phyloP scores from a whole-genome alignment of 1,140 invertebrate genomes.

The Phocides pigmalion region DNA sequence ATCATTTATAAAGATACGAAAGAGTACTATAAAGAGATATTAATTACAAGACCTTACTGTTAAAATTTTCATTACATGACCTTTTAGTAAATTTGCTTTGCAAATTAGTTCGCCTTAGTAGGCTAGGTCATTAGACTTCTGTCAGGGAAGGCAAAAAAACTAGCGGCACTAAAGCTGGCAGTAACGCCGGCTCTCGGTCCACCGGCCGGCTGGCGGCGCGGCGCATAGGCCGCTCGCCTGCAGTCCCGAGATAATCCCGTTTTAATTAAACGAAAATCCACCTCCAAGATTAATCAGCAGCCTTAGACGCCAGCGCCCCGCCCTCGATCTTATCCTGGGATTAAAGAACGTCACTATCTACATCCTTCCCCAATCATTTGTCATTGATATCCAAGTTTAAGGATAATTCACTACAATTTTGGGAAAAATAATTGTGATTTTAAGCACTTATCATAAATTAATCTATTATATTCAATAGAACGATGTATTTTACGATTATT shows the following conservation, averaged over 20 bases:
- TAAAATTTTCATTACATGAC: not conserved
- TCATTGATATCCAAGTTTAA: not conserved
- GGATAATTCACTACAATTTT: not conserved
- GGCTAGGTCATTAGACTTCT: conserved; percentile 35
- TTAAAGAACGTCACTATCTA: conserved; percentile 18
- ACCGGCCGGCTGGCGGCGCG: not conserved
- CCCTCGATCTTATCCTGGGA: conserved; percentile 10
- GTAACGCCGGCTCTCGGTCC: not conserved
- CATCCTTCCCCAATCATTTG: conserved; percentile 14
- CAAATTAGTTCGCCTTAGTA: conserved; percentile 23
- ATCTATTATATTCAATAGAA: too few relatives aligned
- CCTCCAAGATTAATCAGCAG: conserved; percentile 64
- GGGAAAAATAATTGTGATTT: too few relatives aligned
- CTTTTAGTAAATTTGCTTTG: not conserved
- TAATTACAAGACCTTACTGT: not conserved
- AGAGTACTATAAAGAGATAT: not conserved
- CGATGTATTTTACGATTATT: too few relatives aligned
- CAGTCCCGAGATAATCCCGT: conserved; percentile 63
- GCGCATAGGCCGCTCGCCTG: conserved; percentile 29
- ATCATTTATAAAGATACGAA: not conserved
- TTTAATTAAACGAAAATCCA: conserved; percentile 67
- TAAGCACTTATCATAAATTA: too few relatives aligned
- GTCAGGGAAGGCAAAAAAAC: conserved; percentile 33
- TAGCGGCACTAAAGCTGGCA: conserved; percentile 10
- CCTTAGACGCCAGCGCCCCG: conserved; percentile 25